Evolutionary conservation across 2,888 invertebrate species (phyloP), one percentile per base, ranked within the genome.

Genomic region (Myathropa florea): DNA sequence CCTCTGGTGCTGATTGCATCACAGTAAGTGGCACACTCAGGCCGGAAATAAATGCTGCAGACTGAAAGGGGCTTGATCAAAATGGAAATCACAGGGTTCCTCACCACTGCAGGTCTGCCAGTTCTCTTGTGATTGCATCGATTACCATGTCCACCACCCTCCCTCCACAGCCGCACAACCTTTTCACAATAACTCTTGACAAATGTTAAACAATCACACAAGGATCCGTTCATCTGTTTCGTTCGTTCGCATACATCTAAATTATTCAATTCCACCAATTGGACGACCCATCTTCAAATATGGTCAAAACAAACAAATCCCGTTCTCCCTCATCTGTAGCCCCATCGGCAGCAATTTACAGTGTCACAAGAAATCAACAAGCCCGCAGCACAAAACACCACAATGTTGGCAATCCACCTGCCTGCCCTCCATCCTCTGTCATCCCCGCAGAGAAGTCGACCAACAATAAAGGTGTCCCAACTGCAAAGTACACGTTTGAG

Each of bases 391-490:
- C n/a, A 46, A 12, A 21, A 18, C 46, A 39, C 4, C 12, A 12
- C 46, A 46, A 26, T 61, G 59, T 55, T 24, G 36, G 55, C 24
- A 12, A 14, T 57, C 24, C 57, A 24, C 24, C 24, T 57, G 57
- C 57, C 14, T 24, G 24, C 21, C 24, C 23, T 39, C 18, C n/a
- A 24, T 21, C 7, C 28, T 3, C 9, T 28, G 23, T 10, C 57
- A 12, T 4, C 24, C 57, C 24, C 39, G 14, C 14, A 39, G 64
- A 82, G 78, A 79, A 83, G 75, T 78, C 83, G 86, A 79, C 78
- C 59, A 86, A 86, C 86, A 86, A 86, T 86, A 83, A 86, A 86
- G 83, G 78, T 82, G 86, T 86, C 86, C 82, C 82, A 79, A 73
- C 78, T 30, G 46, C 46, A 73, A 82, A 75, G 78, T 86, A 78